Evolutionary conservation across 2,888 invertebrate genomes (phyloP).

Genomic region (Cancer borealis): DNA sequence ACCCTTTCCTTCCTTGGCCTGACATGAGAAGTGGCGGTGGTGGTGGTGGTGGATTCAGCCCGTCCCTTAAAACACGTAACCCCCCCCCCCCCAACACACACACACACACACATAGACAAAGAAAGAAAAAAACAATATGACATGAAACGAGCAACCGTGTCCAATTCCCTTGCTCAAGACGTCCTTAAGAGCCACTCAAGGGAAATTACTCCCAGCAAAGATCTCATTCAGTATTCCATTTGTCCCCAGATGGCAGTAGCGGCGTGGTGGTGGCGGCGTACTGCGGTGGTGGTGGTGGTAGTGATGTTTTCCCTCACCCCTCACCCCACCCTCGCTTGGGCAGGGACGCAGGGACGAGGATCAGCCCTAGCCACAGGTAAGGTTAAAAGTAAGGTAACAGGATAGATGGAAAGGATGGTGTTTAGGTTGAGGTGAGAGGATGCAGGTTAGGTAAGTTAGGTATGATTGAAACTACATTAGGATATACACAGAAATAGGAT

Average conservation of each 20-base stretch:
- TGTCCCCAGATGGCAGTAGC: constrained; percentile 30
- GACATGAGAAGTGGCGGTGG: too few relatives aligned
- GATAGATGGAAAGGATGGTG: background rate
- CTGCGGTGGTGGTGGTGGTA: background rate
- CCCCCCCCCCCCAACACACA: too few relatives aligned
- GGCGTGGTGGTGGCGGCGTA: background rate
- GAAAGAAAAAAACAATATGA: background rate
- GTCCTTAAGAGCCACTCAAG: background rate
- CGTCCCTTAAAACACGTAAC: background rate
- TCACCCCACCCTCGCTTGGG: background rate
- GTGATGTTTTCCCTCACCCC: background rate
- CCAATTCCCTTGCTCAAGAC: background rate
- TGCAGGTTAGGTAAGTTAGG: background rate
- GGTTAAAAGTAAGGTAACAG: background rate
- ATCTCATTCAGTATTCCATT: constrained; percentile 17
- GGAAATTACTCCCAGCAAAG: background rate
- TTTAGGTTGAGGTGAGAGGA: too few relatives aligned
- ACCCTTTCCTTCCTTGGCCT: background rate
- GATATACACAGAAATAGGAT: background rate
- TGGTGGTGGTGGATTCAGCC: too few relatives aligned
- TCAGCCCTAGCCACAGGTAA: background rate
- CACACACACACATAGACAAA: background rate
- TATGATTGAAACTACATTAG: background rate
- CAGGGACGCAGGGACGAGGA: background rate
- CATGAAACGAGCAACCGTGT: background rate